Conservation (phyloP, 2,888 invertebrate genomes). For the Drosophila recens region DNA sequence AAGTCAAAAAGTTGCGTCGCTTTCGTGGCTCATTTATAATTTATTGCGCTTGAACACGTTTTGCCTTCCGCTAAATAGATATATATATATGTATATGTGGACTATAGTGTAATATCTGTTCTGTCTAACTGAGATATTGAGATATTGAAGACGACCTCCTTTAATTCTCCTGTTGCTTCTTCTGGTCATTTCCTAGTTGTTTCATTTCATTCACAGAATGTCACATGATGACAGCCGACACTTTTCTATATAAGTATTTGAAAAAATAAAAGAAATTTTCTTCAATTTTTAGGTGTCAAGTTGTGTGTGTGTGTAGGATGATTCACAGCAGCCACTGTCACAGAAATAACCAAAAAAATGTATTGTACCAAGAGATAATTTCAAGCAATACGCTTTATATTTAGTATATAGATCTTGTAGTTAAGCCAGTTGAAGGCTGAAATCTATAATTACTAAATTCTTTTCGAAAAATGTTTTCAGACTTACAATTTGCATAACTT, state of each 20-base stretch:
- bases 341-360: constrained; percentile 52
- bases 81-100: constrained; percentile 6
- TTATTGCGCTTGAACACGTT: constrained; percentile 80
- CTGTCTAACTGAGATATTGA: neutral
- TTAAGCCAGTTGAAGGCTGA: constrained; percentile 59
- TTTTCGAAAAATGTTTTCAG: neutral
- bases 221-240: constrained; percentile 80
- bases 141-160: constrained; percentile 52
- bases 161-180: constrained; percentile 39
- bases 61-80: constrained; percentile 46
- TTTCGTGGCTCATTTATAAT: constrained; percentile 75
- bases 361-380: constrained; percentile 53
- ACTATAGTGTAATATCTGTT: constrained; percentile 19
- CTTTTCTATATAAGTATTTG: constrained; percentile 33
- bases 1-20: constrained; percentile 62
- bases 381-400: constrained; percentile 51
- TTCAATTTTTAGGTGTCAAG: constrained; percentile 55
- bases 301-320: constrained; percentile 56
- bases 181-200: constrained; percentile 64
- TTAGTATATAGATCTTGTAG: constrained; percentile 50
- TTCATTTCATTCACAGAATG: constrained; percentile 61
- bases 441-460: constrained; percentile 19
- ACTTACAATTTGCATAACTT: no score
- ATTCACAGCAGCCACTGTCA: constrained; percentile 45
- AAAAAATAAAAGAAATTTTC: constrained; percentile 21